phyloP scores from a whole-genome alignment of 2,113 vertebrate genomes.

The Pterocles burchelli region DNA sequence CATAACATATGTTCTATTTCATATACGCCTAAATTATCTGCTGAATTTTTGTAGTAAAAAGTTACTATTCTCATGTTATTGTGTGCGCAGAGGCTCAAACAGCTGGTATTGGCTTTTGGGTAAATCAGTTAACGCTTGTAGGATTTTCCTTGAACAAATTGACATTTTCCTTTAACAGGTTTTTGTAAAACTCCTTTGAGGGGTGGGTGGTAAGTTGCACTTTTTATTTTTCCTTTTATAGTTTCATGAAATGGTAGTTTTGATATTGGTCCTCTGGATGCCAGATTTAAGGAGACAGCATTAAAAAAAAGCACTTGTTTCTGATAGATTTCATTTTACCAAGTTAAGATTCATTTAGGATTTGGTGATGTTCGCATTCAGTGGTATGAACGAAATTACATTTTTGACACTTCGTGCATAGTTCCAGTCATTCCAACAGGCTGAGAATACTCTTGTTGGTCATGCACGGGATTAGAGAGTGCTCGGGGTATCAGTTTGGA shows the following conservation, averaged over 20 bases:
- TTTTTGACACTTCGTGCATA: not conserved
- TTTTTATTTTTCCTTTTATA: not conserved
- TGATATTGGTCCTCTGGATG: not conserved
- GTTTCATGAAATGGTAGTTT: not conserved
- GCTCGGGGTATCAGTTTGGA: not conserved
- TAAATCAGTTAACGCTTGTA: not conserved
- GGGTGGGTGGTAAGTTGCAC: not conserved
- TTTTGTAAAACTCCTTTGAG: not conserved
- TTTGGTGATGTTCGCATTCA: not conserved
- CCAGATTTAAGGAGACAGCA: not conserved
- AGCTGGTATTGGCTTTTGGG: not conserved
- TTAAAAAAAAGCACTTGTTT: not conserved
- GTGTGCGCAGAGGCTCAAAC: not conserved
- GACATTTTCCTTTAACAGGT: not conserved
- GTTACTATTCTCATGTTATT: not conserved
- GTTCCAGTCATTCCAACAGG: not conserved
- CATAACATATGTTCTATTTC: not conserved
- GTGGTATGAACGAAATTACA: not conserved
- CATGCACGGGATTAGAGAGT: not conserved
- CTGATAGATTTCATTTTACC: not conserved
- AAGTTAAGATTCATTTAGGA: not conserved
- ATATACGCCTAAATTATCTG: not conserved
- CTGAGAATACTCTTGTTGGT: not conserved
- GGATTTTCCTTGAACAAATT: not conserved
- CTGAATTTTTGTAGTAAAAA: not conserved